Evolutionary conservation across 1,140 invertebrate species (phyloP).

Genomic region (Augochlora pura): DNA sequence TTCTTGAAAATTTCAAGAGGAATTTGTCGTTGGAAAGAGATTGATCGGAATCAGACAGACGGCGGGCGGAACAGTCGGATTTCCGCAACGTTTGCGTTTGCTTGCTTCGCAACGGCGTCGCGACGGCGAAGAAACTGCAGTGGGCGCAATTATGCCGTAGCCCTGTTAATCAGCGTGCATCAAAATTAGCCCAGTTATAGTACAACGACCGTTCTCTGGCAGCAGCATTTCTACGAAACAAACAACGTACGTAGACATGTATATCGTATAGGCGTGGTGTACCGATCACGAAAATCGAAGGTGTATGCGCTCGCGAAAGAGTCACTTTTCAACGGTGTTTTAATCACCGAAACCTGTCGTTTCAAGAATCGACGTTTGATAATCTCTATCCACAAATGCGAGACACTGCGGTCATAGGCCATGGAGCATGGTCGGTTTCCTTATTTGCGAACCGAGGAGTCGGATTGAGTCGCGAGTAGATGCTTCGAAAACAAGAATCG

Average conservation of each 20-base stretch:
- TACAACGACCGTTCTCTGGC: conserved; percentile 45
- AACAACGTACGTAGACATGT: conserved; percentile 22
- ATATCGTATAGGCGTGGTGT: background rate
- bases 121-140: conserved; percentile 4
- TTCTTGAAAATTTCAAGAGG: too few species aligned
- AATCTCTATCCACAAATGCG: too few species aligned
- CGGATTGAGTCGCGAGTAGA: background rate
- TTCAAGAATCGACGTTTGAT: too few species aligned
- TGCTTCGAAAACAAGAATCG: background rate
- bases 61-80: background rate
- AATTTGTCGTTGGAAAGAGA: background rate
- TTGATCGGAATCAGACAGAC: background rate
- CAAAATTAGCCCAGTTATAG: conserved; percentile 69
- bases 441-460: too few species aligned
- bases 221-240: conserved; percentile 9
- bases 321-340: too few species aligned
- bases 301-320: conserved; percentile 9
- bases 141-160: conserved; percentile 65
- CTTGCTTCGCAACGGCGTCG: background rate
- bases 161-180: conserved; percentile 70
- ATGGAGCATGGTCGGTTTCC: too few species aligned
- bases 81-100: background rate
- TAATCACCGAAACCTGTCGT: too few species aligned
- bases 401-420: too few species aligned
- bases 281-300: conserved; percentile 31